Evolutionary conservation across 2,113 vertebrate genomes (phyloP).

Genomic region (Poecile atricapillus): DNA sequence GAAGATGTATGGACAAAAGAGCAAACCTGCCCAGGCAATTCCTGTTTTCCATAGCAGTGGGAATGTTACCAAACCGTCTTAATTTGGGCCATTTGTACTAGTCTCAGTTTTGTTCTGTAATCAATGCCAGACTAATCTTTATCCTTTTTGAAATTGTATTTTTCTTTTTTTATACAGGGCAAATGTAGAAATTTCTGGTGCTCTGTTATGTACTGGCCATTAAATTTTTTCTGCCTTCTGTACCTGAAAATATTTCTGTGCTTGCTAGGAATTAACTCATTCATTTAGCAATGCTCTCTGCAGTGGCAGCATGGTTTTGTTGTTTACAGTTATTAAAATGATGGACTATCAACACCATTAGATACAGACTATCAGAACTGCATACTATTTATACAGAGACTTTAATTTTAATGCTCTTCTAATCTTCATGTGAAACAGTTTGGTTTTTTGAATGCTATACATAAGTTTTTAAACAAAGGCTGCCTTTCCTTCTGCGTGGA

Average conservation of each 20-base stretch:
- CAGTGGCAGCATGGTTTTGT: not conserved
- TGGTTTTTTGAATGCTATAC: not conserved
- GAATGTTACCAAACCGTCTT: not conserved
- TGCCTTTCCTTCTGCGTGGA: not conserved
- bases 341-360: not conserved
- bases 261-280: not conserved
- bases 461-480: not conserved
- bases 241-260: not conserved
- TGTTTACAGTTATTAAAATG: not conserved
- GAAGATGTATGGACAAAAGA: not conserved
- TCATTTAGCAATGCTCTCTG: not conserved
- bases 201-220: not conserved
- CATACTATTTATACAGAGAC: not conserved
- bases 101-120: not conserved
- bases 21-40: not conserved
- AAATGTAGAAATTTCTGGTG: not conserved
- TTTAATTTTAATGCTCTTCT: not conserved
- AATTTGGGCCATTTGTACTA: not conserved
- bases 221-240: not conserved
- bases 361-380: not conserved
- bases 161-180: not conserved
- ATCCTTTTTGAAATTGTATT: not conserved
- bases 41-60: not conserved
- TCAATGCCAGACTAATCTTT: not conserved
- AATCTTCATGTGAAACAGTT: not conserved